phyloP scores from a whole-genome alignment of 2,888 invertebrate genomes.

The Drosophila kokeensis region DNA sequence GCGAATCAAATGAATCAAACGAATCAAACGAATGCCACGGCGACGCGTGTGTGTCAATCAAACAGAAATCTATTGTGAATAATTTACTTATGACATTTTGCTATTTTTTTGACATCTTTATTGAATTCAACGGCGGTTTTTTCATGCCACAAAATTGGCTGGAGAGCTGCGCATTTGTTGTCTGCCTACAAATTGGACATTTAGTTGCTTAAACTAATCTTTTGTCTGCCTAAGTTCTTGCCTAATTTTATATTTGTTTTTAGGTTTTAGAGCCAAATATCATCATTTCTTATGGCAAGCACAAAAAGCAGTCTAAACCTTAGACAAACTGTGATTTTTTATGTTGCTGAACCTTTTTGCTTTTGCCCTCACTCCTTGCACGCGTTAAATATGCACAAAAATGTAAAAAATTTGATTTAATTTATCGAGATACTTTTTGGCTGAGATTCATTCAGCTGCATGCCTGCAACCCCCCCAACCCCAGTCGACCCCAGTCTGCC shows the following conservation, averaged over 20 bases:
- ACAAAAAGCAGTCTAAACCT: neutral
- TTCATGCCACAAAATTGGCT: neutral
- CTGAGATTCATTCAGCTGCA: slow-evolving; percentile 37
- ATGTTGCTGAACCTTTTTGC: slow-evolving; percentile 2
- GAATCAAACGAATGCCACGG: slow-evolving; percentile 60
- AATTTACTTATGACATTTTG: slow-evolving; percentile 75
- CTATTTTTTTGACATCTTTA: slow-evolving; percentile 53
- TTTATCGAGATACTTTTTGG: slow-evolving; percentile 64
- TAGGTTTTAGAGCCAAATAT: neutral
- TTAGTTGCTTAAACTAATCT: neutral
- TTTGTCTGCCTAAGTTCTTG: neutral
- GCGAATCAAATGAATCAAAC: slow-evolving; percentile 56
- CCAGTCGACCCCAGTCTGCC: neutral
- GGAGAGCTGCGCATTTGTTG: too few species aligned
- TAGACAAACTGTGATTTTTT: neutral
- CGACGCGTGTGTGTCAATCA: slow-evolving; percentile 77
- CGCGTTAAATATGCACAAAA: slow-evolving; percentile 72
- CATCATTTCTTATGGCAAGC: neutral
- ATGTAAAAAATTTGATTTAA: slow-evolving; percentile 74
- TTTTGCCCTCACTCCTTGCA: slow-evolving; percentile 62
- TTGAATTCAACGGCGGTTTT: slow-evolving; percentile 44
- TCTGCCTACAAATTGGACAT: neutral
- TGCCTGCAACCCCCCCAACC: slow-evolving; percentile 30
- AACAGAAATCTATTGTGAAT: slow-evolving; percentile 71
- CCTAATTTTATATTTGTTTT: rapidly evolving